These are phyloP conservation scores for Enteromius argenteus DNA, from an alignment of 2,797 vertebrate species.

Conservation along the genomic window DNA sequence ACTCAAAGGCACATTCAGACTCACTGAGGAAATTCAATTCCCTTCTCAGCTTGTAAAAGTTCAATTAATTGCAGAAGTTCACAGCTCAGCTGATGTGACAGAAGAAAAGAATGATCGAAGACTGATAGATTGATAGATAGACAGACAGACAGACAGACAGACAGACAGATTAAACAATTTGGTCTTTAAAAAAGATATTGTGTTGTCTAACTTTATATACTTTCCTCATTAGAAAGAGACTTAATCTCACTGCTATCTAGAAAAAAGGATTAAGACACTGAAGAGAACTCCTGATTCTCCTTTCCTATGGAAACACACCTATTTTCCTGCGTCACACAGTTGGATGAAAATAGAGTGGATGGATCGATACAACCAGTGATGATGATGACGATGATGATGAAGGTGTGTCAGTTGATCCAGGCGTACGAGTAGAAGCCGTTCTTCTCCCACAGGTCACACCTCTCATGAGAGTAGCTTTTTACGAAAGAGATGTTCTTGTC, in stretches of 20 bases:
- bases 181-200: neutral
- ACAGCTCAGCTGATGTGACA: neutral
- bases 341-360: neutral
- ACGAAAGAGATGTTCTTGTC: constrained; percentile 53
- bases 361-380: neutral
- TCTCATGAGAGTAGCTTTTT: constrained; percentile 52
- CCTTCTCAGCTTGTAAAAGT: neutral
- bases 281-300: neutral
- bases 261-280: neutral
- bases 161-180: neutral
- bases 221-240: neutral
- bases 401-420: constrained; percentile 75
- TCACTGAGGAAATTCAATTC: neutral
- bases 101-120: neutral
- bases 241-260: neutral
- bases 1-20: neutral
- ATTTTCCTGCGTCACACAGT: neutral
- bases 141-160: neutral
- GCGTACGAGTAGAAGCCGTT: constrained; percentile 74
- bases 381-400: neutral
- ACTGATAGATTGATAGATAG: too few species aligned
- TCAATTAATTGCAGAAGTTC: neutral
- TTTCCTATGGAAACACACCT: neutral
- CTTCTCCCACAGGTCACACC: constrained; percentile 76
- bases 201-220: neutral